Evolutionary conservation across 1,140 invertebrate genomes (phyloP).

Genomic region (Asobara japonica): DNA sequence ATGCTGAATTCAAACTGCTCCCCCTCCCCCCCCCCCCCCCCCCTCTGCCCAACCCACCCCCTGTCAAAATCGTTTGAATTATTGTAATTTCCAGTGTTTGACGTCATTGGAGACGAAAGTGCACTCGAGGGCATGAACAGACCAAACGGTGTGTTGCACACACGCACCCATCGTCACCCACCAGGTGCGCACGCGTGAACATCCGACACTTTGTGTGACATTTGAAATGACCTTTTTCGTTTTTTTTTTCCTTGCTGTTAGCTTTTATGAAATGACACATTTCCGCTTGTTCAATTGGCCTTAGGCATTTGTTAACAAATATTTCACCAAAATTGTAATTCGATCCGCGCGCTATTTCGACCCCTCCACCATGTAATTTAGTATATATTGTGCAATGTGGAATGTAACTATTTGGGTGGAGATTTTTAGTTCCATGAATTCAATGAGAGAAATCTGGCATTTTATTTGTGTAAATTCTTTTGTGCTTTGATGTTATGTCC

Average conservation of each 20-base stretch:
- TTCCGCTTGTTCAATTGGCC: constrained; percentile 25
- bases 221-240: constrained; percentile 9
- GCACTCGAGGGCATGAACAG: constrained; percentile 4
- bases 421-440: background rate
- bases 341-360: background rate
- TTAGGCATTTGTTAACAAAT: constrained; percentile 33
- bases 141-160: background rate
- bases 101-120: constrained; percentile 5
- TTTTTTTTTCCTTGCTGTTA: too few relatives aligned
- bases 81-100: constrained; percentile 12
- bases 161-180: background rate
- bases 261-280: constrained; percentile 13
- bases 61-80: constrained; percentile 17
- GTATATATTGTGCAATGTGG: background rate
- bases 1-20: background rate
- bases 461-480: background rate
- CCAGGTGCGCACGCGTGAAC: constrained; percentile 31
- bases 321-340: constrained; percentile 30
- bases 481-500: background rate
- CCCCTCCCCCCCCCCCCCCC: background rate
- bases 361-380: background rate
- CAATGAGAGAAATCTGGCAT: background rate
- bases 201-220: constrained; percentile 34
- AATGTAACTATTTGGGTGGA: background rate
- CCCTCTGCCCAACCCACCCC: background rate